Evolutionary conservation across 2,888 invertebrate genomes (phyloP).

Genomic region (Tiliacea citrago): DNA sequence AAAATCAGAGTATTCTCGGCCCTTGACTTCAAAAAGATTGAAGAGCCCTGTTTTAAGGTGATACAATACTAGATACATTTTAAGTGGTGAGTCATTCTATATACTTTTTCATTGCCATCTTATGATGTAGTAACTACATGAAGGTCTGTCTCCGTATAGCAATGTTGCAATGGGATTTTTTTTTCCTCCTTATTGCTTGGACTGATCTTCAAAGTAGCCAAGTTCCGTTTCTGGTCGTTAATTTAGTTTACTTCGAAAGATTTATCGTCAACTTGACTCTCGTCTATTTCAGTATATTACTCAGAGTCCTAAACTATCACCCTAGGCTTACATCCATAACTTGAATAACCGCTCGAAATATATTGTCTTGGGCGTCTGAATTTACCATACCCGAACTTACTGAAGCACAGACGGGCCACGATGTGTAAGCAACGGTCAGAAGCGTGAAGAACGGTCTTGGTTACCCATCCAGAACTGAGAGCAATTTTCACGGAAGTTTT

Average conservation of each 20-base stretch:
- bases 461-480: conserved; percentile 30
- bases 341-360: neutral
- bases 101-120: conserved; percentile 16
- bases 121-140: neutral
- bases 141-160: neutral
- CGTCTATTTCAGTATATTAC: neutral
- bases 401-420: neutral
- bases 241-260: neutral
- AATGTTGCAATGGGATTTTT: neutral
- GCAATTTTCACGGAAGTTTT: conserved; percentile 22
- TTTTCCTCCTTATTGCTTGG: conserved; percentile 1
- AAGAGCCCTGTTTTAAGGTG: conserved; percentile 30
- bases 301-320: neutral
- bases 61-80: conserved; percentile 19
- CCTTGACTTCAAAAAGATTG: no score
- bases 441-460: conserved; percentile 7
- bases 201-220: neutral
- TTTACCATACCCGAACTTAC: conserved; percentile 1
- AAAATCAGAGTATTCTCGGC: no score
- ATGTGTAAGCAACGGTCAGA: conserved; percentile 3
- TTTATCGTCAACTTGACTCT: neutral
- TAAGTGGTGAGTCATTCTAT: conserved; percentile 31
- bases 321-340: neutral
- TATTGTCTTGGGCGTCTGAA: neutral
- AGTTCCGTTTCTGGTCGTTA: neutral